Evolutionary conservation across 2,797 vertebrate genomes (phyloP).

Genomic region (Simalia tracyae): DNA sequence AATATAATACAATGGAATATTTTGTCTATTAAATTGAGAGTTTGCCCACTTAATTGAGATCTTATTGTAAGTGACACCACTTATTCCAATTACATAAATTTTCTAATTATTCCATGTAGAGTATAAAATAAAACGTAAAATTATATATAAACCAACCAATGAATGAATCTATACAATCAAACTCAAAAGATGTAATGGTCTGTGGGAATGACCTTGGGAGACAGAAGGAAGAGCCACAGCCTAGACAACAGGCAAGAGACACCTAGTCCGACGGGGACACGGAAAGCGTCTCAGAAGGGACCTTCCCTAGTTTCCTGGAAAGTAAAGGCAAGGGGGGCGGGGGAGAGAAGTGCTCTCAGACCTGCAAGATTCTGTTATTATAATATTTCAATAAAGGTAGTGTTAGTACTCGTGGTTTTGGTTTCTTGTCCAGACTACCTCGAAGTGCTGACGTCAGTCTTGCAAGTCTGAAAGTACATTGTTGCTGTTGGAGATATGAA

Average conservation of each 20-base stretch:
- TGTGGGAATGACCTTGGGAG: neutral
- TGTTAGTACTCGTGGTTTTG: too few species aligned
- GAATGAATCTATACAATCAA: neutral
- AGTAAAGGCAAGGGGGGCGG: neutral
- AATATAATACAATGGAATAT: neutral
- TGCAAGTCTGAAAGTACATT: too few species aligned
- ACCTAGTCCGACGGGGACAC: neutral
- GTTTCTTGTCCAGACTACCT: too few species aligned
- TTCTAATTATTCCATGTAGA: neutral
- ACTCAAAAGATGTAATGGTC: neutral
- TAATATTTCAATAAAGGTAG: too few species aligned
- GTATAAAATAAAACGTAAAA: neutral
- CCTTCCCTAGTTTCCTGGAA: neutral
- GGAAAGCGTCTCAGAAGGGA: neutral
- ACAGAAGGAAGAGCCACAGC: neutral
- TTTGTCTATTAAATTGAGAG: neutral
- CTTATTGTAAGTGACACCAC: neutral
- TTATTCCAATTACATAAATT: neutral
- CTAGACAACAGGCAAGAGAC: neutral
- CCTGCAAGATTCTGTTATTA: neutral
- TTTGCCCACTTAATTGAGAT: neutral
- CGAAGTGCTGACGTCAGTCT: too few species aligned
- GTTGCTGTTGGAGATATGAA: too few species aligned
- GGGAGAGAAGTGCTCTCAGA: neutral
- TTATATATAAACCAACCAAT: neutral